A percentile compares a stretch with the other conserved stretches of the same genome.
These are phyloP conservation scores for Rhysida immarginata DNA, from an alignment of 1,140 invertebrate genomes.

Conservation along the genomic window DNA sequence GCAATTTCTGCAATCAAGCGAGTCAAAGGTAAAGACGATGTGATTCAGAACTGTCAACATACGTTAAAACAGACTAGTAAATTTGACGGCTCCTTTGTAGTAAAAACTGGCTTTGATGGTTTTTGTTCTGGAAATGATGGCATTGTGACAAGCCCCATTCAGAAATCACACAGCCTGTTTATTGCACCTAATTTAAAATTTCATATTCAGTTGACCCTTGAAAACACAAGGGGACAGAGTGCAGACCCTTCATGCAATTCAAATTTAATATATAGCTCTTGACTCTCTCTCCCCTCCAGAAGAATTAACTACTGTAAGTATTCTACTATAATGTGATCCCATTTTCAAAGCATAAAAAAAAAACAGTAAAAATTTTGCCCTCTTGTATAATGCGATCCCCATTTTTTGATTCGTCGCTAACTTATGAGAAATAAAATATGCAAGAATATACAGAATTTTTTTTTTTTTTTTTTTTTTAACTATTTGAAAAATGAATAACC, in stretches of 20 bases:
- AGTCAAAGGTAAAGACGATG: conserved; percentile 17
- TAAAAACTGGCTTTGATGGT: background rate
- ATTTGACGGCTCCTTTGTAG: conserved; percentile 15
- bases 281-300: too few relatives aligned
- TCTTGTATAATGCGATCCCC: too few relatives aligned
- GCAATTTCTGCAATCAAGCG: conserved; percentile 22
- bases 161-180: conserved; percentile 18
- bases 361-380: too few relatives aligned
- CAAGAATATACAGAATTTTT: too few relatives aligned
- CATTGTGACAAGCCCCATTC: conserved; percentile 9
- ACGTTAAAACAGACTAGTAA: conserved; percentile 17
- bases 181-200: conserved; percentile 18
- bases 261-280: too few relatives aligned
- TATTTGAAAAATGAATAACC: too few relatives aligned
- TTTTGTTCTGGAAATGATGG: background rate
- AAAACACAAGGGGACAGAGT: conserved; percentile 8
- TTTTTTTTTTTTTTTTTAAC: too few relatives aligned
- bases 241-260: background rate
- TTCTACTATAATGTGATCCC: too few relatives aligned
- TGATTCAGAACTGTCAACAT: conserved; percentile 26
- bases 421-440: too few relatives aligned
- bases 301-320: too few relatives aligned
- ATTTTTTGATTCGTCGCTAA: too few relatives aligned
- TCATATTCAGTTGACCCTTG: conserved; percentile 7
- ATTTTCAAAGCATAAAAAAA: too few relatives aligned